Evolutionary conservation across 1,140 invertebrate species (phyloP), one percentile per base, ranked within the genome.

Genomic region (Hestina assimilis): DNA sequence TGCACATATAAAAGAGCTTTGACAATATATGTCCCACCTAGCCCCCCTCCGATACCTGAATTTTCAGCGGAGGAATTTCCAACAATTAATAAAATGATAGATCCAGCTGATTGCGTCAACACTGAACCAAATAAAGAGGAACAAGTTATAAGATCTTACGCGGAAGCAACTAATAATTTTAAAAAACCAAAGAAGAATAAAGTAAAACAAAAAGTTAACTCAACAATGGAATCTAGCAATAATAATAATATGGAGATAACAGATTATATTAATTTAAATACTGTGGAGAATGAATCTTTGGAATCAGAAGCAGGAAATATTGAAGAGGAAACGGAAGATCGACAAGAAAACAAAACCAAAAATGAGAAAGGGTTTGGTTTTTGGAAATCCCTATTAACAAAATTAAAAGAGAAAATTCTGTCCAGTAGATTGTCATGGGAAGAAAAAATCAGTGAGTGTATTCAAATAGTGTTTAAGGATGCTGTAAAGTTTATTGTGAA

Each of bases 1-100:
- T 50, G 43, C 23, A 60, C 67, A 2, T 73, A 70, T 15, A 55
- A 45, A 29, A 63, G 55, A 45, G 70, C 70, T 0, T 7, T 63
- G 23, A 50, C 47, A 9, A 40, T 40, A n/a, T 40, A 40, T 40
- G 35, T 40, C 9, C 35, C 35, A 1, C 35, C 35, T 4, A 40
- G 35, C 35, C 35, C 35, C 12, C 35, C 19, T 19, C 15, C 35
- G 9, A 17, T 12, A n/a, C 35, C 12, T 40, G 35, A 19, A 19
- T 3, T 40, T 20, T 19, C 35, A 17, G 5, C 4, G 9, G 7
- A 40, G 8, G 8, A 7, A 40, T 40, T 19, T 15, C 15, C 35
- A 40, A 40, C 15, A 17, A 17, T 40, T 17, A 14, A 40, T 15
- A 20, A 40, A 19, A 4, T 4, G 7, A 40, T 6, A 9, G 6